Base-by-base conservation (phyloP, 1,140 invertebrate genomes). In the Chymomyza costata region DNA sequence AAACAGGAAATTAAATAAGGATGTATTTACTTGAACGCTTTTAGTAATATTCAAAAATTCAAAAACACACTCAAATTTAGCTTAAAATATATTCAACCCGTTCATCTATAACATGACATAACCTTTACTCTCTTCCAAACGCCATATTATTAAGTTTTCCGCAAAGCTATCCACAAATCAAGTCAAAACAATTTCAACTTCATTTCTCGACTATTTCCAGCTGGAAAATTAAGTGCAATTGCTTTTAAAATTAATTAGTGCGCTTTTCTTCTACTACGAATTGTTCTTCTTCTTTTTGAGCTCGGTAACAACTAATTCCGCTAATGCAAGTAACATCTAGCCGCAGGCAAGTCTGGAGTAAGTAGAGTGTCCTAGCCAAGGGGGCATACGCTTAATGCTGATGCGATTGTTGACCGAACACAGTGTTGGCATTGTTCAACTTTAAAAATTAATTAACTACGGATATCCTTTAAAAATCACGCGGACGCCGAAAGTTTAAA, bases 371-470 rank as follows among this genome's bases (percentile, higher is more conserved):
- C n/a, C n/a, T n/a, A n/a, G n/a, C n/a, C n/a, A n/a, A n/a, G n/a
- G n/a, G n/a, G n/a, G n/a, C n/a, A n/a, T 28, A 28, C 10, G 5
- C 25, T 28, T 28, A 10, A 28, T 28, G 5, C 16, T 28, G 6
- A n/a, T 19, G 7, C 32, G 66, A 78, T 63, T 80, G 63, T 64
- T 78, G 66, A 56, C 31, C 37, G 18, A 14, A 15, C 6, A 5
- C n/a, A 11, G 8, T 7, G 25, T 6, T 16, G 11, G 13, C 50
- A 67, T 76, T 71, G 71, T 80, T 56, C 19, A 76, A 80, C 43
- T 80, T 78, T 80, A 65, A 68, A 78, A 80, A 80, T 80, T 80
- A 80, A 80, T 80, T 80, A 80, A 80, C 73, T 80, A 25, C 63
- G 71, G 56, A 63, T 41, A 80, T 68, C 53, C 64, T 80, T 73